Percentiles rank a stretch among this genome's conserved stretches.
phyloP scores from a whole-genome alignment of 64 coral and sea anemone species.

The Acropora yongei region DNA sequence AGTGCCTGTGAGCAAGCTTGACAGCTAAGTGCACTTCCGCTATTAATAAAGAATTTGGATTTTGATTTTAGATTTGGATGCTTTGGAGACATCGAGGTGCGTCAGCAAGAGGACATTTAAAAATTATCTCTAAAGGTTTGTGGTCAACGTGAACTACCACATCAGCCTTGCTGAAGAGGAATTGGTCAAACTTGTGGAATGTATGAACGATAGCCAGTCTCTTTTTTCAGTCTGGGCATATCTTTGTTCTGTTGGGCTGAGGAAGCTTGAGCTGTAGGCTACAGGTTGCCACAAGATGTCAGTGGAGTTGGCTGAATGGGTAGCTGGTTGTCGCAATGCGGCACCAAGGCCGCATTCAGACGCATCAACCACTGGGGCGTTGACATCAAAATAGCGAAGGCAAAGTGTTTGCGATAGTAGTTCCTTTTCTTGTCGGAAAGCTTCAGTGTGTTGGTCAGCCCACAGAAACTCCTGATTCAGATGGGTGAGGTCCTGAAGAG shows the following conservation, averaged over 20 bases:
- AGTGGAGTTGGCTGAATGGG: too few relatives aligned
- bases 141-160: background rate
- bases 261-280: too few relatives aligned
- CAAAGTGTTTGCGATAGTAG: slow-evolving; percentile 43
- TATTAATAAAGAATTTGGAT: too few relatives aligned
- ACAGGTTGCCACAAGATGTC: too few relatives aligned
- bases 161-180: slow-evolving; percentile 8
- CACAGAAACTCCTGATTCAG: slow-evolving; percentile 52
- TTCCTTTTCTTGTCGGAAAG: slow-evolving; percentile 54
- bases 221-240: background rate
- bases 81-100: slow-evolving; percentile 37
- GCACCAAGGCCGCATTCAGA: slow-evolving; percentile 41
- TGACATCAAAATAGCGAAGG: slow-evolving; percentile 28
- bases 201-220: background rate
- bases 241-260: too few relatives aligned
- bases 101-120: slow-evolving; percentile 20
- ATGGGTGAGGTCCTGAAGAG: slow-evolving; percentile 63
- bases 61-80: background rate
- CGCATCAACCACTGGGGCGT: slow-evolving; percentile 20
- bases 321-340: background rate
- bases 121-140: background rate
- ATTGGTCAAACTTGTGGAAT: slow-evolving; percentile 8
- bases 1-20: too few relatives aligned
- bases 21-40: too few relatives aligned
- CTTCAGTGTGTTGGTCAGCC: slow-evolving; percentile 66